Base-by-base conservation (phyloP, 2,113 vertebrate genomes). In the Oreamnos americanus region DNA sequence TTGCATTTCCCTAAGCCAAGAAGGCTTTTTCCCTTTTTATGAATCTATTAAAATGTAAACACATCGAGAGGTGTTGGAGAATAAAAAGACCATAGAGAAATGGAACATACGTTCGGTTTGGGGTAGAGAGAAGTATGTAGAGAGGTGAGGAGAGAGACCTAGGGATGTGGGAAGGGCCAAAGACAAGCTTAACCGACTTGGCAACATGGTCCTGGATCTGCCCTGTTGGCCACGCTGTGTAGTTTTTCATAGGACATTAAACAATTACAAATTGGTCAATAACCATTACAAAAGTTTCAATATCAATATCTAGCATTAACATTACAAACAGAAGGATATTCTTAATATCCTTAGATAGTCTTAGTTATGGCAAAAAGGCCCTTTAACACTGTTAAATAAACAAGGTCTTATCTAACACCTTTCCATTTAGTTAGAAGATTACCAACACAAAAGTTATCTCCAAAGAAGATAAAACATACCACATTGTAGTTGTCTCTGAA, bases 131-230 rank as follows among this genome's bases (percentile, higher is more conserved):
- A 88, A 45, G 64, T 51, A 86, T 26, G 53, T 85, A 76, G 2
- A 53, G 92, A 96, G 62, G 93, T n/a, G 78, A 96, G 94, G 55
- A 74, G 51, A 88, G 88, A 17, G 26, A 45, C 84, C 87, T 64
- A 78, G 51, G 62, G 60, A 94, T 85, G 39, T 8, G 83, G 78
- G 86, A 97, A 95, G 94, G 94, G 96, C 96, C 96, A 97, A 91
- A 96, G 96, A 97, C 89, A 95, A 97, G 97, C 97, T 97, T 95
- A 92, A 90, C 82, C 57, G 33, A 85, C 82, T 84, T 87, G 62
- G 53, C 60, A 55, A 5, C 91, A 67, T 28, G 13, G 13, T 74
- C 83, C 13, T 49, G 87, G 82, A 85, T 53, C 94, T 93, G 93
- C 81, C 97, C 86, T 87, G 26, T 26, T 60, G 92, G 82, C 51